Conservation (phyloP, 2,113 vertebrate species). For the rat (Rattus norvegicus) region GRCr8 NC_086024.1:33031501-33032000, state of each 20-base stretch:
- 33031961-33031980: not conserved
- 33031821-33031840: not conserved
- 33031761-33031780: not conserved
- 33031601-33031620: constrained; percentile 98
- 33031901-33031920: not conserved
- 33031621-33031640: constrained; percentile 95
- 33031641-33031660: constrained; percentile 41
- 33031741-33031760: constrained; percentile 53
- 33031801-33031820: not conserved
- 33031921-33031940: not conserved
- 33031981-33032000: not conserved
- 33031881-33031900: not conserved
- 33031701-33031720: constrained; percentile 44
- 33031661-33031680: not conserved
- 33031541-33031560: constrained; percentile 96
- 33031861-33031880: not conserved
- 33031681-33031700: not conserved
- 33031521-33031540: constrained; percentile 97
- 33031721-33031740: constrained; percentile 26
- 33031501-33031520: constrained; percentile 97
- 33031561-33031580: constrained; percentile 95
- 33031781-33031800: not conserved
- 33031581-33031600: constrained; percentile 96
- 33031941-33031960: not conserved
- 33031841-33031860: not conserved